These are phyloP conservation scores for Lepidochitona cinerea DNA, from an alignment of 2,888 invertebrate genomes.

Conservation along the genomic window DNA sequence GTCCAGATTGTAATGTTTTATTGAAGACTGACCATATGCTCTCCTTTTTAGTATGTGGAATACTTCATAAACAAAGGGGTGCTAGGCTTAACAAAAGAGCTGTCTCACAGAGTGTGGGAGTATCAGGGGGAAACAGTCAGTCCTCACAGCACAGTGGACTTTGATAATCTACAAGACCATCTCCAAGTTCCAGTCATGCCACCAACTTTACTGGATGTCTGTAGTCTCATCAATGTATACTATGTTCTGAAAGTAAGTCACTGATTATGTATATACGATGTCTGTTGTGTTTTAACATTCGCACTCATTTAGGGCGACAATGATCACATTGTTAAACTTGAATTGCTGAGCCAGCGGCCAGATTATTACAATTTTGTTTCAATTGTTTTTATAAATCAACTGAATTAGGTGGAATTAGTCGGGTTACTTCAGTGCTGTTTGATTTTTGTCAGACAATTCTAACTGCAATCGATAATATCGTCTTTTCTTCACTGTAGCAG, in stretches of 20 bases:
- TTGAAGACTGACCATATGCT: background rate
- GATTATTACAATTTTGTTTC: too few relatives aligned
- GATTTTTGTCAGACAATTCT: too few relatives aligned
- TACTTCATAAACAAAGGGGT: conserved; percentile 84
- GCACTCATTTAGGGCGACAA: too few relatives aligned
- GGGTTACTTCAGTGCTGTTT: too few relatives aligned
- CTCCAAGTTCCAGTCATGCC: conserved; percentile 83
- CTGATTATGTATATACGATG: conserved; percentile 7
- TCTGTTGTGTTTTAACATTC: too few relatives aligned
- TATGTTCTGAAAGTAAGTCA: conserved; percentile 80
- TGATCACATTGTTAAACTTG: too few relatives aligned
- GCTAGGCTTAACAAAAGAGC: conserved; percentile 80
- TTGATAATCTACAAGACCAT: conserved; percentile 58
- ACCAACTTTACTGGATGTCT: conserved; percentile 80
- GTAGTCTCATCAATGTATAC: conserved; percentile 81
- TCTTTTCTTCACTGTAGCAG: too few relatives aligned
- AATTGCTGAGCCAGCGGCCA: too few relatives aligned
- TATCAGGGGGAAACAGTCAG: conserved; percentile 79
- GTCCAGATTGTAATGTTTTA: too few relatives aligned
- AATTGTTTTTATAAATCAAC: too few relatives aligned
- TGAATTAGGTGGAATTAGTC: too few relatives aligned
- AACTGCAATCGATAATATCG: too few relatives aligned
- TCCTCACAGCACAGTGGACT: conserved; percentile 73
- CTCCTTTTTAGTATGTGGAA: conserved; percentile 78
- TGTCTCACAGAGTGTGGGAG: conserved; percentile 80